phyloP scores from a whole-genome alignment of 2,888 invertebrate species.

The Tetragnatha montana region DNA sequence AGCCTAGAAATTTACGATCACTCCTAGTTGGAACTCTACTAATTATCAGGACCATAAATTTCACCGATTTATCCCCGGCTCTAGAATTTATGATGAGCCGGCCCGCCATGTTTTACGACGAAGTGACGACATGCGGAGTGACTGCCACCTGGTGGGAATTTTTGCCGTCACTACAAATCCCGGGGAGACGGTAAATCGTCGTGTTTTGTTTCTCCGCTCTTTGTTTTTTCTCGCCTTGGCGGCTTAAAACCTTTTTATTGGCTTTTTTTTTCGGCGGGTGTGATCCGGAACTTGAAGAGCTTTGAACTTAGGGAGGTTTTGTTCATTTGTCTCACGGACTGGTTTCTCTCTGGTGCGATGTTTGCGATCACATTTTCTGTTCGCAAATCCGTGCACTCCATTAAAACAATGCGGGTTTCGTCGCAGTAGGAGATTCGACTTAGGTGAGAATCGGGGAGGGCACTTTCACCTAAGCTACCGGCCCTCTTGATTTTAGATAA shows the following conservation, averaged over 20 bases:
- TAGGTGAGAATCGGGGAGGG: background rate
- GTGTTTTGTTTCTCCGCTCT: slow-evolving; percentile 21
- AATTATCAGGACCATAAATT: slow-evolving; percentile 70
- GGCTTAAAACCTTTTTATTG: slow-evolving; percentile 1
- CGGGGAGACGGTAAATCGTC: slow-evolving; percentile 59
- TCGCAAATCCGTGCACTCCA: slow-evolving; percentile 23
- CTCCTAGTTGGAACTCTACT: slow-evolving; percentile 67
- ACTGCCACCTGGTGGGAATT: slow-evolving; percentile 69
- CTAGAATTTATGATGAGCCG: slow-evolving; percentile 69
- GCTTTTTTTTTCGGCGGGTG: slow-evolving; percentile 10
- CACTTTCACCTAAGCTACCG: background rate
- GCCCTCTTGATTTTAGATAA: background rate
- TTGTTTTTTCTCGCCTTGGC: slow-evolving; percentile 6
- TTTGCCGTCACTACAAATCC: slow-evolving; percentile 62
- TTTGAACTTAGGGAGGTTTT: slow-evolving; percentile 8
- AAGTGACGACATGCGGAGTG: slow-evolving; percentile 70
- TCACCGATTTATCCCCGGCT: slow-evolving; percentile 65
- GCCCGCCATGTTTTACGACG: slow-evolving; percentile 69
- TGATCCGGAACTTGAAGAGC: slow-evolving; percentile 1
- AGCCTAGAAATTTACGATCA: slow-evolving; percentile 57
- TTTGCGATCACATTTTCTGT: slow-evolving; percentile 33
- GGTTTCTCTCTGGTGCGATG: slow-evolving; percentile 23
- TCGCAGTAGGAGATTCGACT: background rate
- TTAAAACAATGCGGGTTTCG: slow-evolving; percentile 59
- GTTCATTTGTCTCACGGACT: slow-evolving; percentile 2